Percentiles rank a stretch among this genome's conserved stretches.
Evolutionary conservation across 1,140 invertebrate species (phyloP).

Genomic region (Littorina saxatilis): DNA sequence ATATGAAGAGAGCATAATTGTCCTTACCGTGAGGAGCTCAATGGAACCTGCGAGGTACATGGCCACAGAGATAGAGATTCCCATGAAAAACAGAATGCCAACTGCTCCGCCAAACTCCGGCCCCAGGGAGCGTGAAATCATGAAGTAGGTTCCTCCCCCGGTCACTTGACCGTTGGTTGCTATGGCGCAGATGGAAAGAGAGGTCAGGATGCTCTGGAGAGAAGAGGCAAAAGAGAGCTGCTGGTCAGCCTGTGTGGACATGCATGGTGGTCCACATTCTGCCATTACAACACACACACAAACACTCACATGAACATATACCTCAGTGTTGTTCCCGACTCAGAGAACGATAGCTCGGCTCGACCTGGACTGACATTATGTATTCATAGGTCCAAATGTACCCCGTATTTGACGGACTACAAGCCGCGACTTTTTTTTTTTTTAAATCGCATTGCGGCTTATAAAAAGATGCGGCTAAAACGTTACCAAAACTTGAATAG

Average conservation of each 20-base stretch:
- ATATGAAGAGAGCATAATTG: constrained; percentile 54
- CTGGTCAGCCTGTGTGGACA: background rate
- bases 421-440: too few relatives aligned
- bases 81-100: constrained; percentile 98
- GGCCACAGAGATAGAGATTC: constrained; percentile 96
- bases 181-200: constrained; percentile 99
- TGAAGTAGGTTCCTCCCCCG: constrained; percentile 98
- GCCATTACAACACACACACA: background rate
- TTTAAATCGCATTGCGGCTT: too few relatives aligned
- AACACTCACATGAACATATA: background rate
- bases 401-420: too few relatives aligned
- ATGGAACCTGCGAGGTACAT: constrained; percentile 97
- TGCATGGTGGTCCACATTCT: background rate
- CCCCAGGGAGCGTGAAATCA: constrained; percentile 98
- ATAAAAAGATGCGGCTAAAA: too few relatives aligned
- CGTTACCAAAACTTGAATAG: too few relatives aligned
- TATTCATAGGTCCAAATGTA: too few relatives aligned
- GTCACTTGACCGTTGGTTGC: constrained; percentile 99
- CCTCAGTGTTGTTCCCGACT: too few relatives aligned
- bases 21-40: constrained; percentile 94
- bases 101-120: constrained; percentile 99
- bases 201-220: constrained; percentile 94
- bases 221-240: background rate
- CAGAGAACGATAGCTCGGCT: too few relatives aligned
- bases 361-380: too few relatives aligned